phyloP scores from a whole-genome alignment of 2,113 vertebrate species.

The Paradisaea rubra region DNA sequence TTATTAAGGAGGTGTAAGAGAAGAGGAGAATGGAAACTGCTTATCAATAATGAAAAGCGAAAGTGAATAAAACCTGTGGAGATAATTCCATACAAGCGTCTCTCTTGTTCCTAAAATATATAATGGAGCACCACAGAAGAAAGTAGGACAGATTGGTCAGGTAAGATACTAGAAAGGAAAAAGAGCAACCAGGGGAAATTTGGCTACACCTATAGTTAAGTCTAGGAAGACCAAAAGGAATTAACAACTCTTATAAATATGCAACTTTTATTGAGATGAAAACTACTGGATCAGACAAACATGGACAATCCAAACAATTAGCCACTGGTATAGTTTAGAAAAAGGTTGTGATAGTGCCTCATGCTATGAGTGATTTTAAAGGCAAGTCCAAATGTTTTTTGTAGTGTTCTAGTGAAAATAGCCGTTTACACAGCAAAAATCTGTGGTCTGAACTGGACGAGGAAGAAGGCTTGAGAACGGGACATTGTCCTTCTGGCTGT shows the following conservation, averaged over 20 bases:
- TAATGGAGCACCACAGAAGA: background rate
- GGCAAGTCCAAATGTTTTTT: background rate
- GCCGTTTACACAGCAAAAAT: background rate
- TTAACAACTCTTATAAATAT: background rate
- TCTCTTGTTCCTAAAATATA: background rate
- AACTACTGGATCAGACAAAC: background rate
- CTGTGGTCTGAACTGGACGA: background rate
- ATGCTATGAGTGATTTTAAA: background rate
- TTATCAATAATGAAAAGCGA: constrained; percentile 9
- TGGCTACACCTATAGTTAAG: background rate
- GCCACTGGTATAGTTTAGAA: background rate
- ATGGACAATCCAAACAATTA: background rate
- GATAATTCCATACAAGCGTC: background rate
- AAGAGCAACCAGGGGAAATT: background rate
- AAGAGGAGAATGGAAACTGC: background rate
- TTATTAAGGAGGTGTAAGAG: background rate
- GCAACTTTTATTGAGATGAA: background rate
- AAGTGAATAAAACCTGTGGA: background rate
- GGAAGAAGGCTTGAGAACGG: background rate
- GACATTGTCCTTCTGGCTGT: background rate
- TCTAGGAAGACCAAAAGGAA: background rate
- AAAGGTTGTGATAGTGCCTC: background rate
- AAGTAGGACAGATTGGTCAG: background rate
- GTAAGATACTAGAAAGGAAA: background rate
- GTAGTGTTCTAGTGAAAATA: background rate